Evolutionary conservation across 2,888 invertebrate species (phyloP).

Genomic region (Eilema sororculum): DNA sequence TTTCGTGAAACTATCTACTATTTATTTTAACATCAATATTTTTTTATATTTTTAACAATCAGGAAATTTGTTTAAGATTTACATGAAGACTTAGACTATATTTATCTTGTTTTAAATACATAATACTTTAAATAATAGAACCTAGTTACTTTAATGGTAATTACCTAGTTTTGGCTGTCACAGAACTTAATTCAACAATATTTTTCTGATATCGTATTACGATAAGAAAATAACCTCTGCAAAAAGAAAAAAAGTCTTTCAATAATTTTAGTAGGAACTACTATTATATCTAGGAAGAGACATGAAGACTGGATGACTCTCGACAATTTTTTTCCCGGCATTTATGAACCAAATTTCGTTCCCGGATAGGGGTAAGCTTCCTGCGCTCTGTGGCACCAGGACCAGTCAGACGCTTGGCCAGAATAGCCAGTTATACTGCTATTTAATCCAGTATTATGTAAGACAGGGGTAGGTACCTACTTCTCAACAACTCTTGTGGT

Average conservation of each 20-base stretch:
- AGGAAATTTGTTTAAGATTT: conserved; percentile 28
- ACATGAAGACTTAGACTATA: conserved; percentile 22
- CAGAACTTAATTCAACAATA: conserved; percentile 14
- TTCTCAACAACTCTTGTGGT: too few species aligned
- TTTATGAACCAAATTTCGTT: too few species aligned
- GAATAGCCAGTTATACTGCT: too few species aligned
- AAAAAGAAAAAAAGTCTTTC: background rate
- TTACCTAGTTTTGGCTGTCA: background rate
- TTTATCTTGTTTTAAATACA: conserved; percentile 21
- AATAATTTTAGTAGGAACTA: background rate
- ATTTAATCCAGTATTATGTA: too few species aligned
- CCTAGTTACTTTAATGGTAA: background rate
- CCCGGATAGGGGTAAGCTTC: too few species aligned
- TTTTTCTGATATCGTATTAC: background rate
- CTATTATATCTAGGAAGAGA: background rate
- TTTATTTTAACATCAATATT: conserved; percentile 45
- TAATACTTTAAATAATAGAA: background rate
- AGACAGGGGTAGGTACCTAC: too few species aligned
- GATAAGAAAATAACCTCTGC: background rate
- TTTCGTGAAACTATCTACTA: conserved; percentile 52
- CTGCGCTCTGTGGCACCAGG: too few species aligned
- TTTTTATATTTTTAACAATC: conserved; percentile 47
- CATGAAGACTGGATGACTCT: too few species aligned
- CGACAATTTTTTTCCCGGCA: too few species aligned
- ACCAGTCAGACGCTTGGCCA: too few species aligned